Percentiles rank a stretch among this genome's conserved stretches.
Evolutionary conservation across 2,888 invertebrate species (phyloP).

Genomic region (Gandaritis pyraliata): DNA sequence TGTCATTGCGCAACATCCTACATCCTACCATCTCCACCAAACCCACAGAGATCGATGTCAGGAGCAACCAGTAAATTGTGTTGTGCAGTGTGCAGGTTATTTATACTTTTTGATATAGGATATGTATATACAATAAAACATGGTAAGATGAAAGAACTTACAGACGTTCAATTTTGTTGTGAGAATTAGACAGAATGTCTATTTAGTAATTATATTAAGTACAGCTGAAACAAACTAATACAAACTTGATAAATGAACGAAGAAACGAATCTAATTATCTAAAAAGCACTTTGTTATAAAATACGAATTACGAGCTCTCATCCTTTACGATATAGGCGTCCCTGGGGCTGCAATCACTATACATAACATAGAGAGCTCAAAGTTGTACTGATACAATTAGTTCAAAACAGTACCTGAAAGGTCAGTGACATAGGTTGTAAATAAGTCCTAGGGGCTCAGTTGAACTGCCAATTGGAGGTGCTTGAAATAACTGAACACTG

Average conservation of each 20-base stretch:
- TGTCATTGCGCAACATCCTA: too few species aligned
- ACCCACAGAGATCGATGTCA: too few species aligned
- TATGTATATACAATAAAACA: too few species aligned
- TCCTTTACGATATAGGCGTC: neutral
- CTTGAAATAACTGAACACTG: conserved; percentile 4
- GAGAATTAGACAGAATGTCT: too few species aligned
- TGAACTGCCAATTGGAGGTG: neutral
- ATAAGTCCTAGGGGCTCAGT: conserved; percentile 5
- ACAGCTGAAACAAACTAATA: too few species aligned
- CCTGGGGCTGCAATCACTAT: conserved; percentile 14
- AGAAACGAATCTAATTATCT: conserved; percentile 4
- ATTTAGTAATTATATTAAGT: too few species aligned
- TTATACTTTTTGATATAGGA: too few species aligned
- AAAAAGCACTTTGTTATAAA: conserved; percentile 9
- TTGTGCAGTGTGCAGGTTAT: too few species aligned
- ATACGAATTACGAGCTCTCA: conserved; percentile 1
- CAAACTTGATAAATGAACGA: neutral
- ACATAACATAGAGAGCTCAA: neutral
- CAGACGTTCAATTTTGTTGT: too few species aligned
- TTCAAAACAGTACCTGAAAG: conserved; percentile 10
- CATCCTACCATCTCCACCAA: too few species aligned
- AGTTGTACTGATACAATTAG: conserved; percentile 6
- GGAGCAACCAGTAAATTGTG: too few species aligned
- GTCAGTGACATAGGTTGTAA: conserved; percentile 12
- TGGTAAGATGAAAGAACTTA: too few species aligned